Percentiles rank a stretch among this genome's conserved stretches.
These are phyloP conservation scores for Ochropleura leucogaster DNA, from an alignment of 2,888 invertebrate species.

Conservation along the genomic window DNA sequence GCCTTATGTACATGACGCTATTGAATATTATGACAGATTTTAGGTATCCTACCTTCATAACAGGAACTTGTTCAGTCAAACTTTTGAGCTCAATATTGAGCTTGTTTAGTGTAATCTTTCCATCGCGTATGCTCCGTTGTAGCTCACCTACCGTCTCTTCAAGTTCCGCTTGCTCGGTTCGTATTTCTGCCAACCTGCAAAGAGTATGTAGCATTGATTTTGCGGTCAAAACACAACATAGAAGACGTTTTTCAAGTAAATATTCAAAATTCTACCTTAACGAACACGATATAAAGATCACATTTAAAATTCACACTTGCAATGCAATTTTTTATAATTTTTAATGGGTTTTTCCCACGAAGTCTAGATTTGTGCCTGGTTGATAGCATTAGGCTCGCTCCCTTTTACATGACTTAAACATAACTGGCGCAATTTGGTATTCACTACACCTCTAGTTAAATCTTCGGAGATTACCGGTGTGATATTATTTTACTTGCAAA, in stretches of 20 bases:
- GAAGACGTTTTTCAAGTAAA: not conserved
- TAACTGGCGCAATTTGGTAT: too few species aligned
- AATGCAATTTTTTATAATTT: too few species aligned
- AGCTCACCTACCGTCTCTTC: conserved; percentile 77
- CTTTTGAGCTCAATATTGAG: conserved; percentile 84
- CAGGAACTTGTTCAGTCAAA: conserved; percentile 83
- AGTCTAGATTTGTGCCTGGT: too few species aligned
- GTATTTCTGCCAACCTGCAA: conserved; percentile 78
- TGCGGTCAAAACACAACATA: not conserved
- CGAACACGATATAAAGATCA: not conserved
- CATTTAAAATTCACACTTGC: not conserved
- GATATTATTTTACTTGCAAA: too few species aligned
- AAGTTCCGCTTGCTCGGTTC: conserved; percentile 77
- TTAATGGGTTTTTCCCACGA: too few species aligned
- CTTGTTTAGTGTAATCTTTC: conserved; percentile 79
- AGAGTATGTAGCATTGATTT: not conserved
- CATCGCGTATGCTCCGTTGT: conserved; percentile 78
- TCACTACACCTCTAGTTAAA: too few species aligned
- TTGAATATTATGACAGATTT: not conserved
- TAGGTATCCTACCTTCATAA: conserved; percentile 83
- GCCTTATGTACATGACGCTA: too few species aligned
- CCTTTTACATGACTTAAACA: too few species aligned
- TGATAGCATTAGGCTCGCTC: too few species aligned
- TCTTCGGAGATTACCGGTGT: too few species aligned
- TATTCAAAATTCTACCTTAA: not conserved